Conservation (phyloP, 1,140 invertebrate species). For the Harpegnathos saltator region DNA sequence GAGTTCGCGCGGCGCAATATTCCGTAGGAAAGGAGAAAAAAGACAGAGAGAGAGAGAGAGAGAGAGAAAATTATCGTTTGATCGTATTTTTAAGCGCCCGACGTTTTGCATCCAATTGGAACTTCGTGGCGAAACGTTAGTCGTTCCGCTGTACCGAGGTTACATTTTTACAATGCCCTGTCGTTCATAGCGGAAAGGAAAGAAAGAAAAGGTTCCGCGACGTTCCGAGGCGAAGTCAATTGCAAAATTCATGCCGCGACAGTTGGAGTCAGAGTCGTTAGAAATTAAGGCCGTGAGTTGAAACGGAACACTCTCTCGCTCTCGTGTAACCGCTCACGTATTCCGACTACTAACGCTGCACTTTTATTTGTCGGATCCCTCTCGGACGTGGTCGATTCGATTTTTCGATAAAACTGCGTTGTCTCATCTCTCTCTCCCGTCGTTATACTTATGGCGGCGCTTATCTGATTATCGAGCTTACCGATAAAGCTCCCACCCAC, state of each 20-base stretch:
- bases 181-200: too few relatives aligned
- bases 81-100: too few relatives aligned
- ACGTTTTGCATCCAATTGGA: too few relatives aligned
- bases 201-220: too few relatives aligned
- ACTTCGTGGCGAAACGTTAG: too few relatives aligned
- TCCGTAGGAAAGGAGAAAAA: too few relatives aligned
- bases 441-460: not conserved
- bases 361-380: not conserved
- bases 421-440: constrained; percentile 18
- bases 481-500: constrained; percentile 27
- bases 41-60: too few relatives aligned
- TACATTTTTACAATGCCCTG: too few relatives aligned
- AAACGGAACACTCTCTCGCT: not conserved
- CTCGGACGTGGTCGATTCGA: not conserved
- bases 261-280: not conserved
- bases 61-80: too few relatives aligned
- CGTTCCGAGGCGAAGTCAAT: not conserved
- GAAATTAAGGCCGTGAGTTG: not conserved
- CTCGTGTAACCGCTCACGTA: too few relatives aligned
- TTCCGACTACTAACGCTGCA: not conserved
- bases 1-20: too few relatives aligned
- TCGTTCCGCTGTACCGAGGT: too few relatives aligned
- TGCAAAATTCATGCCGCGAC: not conserved
- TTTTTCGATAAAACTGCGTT: constrained; percentile 35
- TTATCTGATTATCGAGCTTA: constrained; percentile 56